phyloP scores from a whole-genome alignment of 2,888 invertebrate genomes.

The Dryobota labecula region DNA sequence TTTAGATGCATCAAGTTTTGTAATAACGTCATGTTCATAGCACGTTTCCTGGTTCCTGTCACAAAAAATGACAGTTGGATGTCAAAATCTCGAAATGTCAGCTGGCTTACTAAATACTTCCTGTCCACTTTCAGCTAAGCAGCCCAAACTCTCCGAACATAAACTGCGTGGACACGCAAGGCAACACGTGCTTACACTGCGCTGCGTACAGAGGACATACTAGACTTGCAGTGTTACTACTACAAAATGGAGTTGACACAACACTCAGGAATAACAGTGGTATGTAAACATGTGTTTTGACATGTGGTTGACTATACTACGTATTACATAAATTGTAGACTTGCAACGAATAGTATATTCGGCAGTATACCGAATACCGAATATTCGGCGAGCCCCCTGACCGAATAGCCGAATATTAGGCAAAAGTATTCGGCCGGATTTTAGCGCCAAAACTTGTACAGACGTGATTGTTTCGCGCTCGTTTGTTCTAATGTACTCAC shows the following conservation, averaged over 20 bases:
- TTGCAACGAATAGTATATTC: too few relatives aligned
- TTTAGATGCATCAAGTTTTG: neutral
- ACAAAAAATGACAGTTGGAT: neutral
- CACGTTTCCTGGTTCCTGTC: neutral
- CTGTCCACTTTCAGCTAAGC: constrained; percentile 85
- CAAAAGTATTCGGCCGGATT: too few relatives aligned
- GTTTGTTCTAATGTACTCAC: too few relatives aligned
- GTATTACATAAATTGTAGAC: too few relatives aligned
- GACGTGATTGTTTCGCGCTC: too few relatives aligned
- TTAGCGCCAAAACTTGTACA: too few relatives aligned
- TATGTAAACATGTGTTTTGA: constrained; percentile 68
- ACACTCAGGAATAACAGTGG: constrained; percentile 91
- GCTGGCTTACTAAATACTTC: neutral
- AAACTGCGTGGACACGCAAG: constrained; percentile 92
- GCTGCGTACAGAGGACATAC: constrained; percentile 92
- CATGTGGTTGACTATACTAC: neutral
- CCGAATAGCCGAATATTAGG: too few relatives aligned
- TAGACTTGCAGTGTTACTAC: constrained; percentile 91
- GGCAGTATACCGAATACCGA: too few relatives aligned
- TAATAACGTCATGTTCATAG: neutral
- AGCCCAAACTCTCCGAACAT: constrained; percentile 90
- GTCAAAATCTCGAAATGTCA: neutral
- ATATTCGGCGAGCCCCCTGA: too few relatives aligned
- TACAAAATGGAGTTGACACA: constrained; percentile 92
- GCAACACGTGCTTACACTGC: constrained; percentile 92